phyloP scores from a whole-genome alignment of 2,888 invertebrate species.

The Diaperis boleti region DNA sequence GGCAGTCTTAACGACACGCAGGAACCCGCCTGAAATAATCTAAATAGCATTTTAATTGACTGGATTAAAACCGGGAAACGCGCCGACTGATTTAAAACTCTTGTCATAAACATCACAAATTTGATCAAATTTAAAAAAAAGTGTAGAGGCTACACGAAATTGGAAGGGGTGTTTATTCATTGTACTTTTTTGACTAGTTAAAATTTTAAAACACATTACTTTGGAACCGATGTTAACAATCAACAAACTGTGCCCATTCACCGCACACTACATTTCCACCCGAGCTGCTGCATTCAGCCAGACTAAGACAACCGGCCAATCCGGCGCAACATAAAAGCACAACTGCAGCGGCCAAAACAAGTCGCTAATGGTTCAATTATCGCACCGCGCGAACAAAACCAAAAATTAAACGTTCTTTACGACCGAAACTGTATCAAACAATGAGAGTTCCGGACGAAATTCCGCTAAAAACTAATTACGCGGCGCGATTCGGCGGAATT shows the following conservation, averaged over 20 bases:
- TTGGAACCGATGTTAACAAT: no score
- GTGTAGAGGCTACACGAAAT: no score
- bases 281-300: no score
- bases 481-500: slow-evolving; percentile 2
- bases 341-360: slow-evolving; percentile 1
- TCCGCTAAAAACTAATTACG: slow-evolving; percentile 8
- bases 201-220: no score
- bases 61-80: slow-evolving; percentile 50
- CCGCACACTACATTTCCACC: no score
- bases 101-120: no score
- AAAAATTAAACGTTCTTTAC: slow-evolving; percentile 8
- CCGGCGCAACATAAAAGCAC: slow-evolving; percentile 5
- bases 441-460: slow-evolving; percentile 6
- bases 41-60: slow-evolving; percentile 58
- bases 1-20: slow-evolving; percentile 48
- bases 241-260: no score
- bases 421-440: not conserved
- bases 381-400: not conserved
- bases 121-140: no score
- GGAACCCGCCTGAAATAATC: slow-evolving; percentile 55
- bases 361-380: slow-evolving; percentile 16
- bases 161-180: no score
- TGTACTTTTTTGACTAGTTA: no score
- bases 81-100: no score
- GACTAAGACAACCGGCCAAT: no score